phyloP scores from a whole-genome alignment of 2,888 invertebrate species.

The Laothoe populi region DNA sequence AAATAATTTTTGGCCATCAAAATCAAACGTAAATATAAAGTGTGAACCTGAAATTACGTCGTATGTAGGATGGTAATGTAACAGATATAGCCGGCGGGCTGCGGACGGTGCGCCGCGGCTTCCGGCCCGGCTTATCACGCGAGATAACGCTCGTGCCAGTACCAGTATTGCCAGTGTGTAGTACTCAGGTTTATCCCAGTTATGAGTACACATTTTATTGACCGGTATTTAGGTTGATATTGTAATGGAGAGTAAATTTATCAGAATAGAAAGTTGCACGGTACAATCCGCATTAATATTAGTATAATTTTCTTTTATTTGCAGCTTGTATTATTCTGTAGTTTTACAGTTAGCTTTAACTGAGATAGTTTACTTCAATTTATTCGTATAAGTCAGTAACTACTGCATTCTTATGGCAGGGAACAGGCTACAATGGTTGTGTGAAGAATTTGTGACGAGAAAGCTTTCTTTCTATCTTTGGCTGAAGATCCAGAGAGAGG shows the following conservation, averaged over 20 bases:
- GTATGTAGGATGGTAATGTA: slow-evolving; percentile 41
- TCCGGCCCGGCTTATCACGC: slow-evolving; percentile 73
- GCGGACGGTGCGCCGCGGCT: slow-evolving; percentile 59
- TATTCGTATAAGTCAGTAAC: too few species aligned
- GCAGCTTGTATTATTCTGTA: neutral
- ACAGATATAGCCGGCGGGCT: slow-evolving; percentile 60
- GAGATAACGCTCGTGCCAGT: slow-evolving; percentile 61
- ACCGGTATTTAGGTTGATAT: slow-evolving; percentile 22
- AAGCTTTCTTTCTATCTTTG: too few species aligned
- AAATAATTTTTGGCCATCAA: slow-evolving; percentile 34
- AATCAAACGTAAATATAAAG: slow-evolving; percentile 53
- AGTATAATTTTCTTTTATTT: slow-evolving; percentile 3
- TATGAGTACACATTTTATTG: slow-evolving; percentile 34
- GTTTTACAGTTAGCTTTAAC: neutral
- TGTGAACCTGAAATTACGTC: slow-evolving; percentile 58
- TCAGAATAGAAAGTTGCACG: slow-evolving; percentile 10
- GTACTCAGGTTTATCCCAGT: slow-evolving; percentile 51
- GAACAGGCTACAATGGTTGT: too few species aligned
- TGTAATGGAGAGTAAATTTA: slow-evolving; percentile 20
- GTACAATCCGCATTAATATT: slow-evolving; percentile 11
- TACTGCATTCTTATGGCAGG: too few species aligned
- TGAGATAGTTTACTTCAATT: neutral
- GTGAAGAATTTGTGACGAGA: too few species aligned
- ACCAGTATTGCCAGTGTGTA: slow-evolving; percentile 12
- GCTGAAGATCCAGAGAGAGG: too few species aligned